Evolutionary conservation across 2,113 vertebrate species (phyloP), one percentile per base, ranked within the genome.

Genomic region (Potamarius usumacintae): DNA sequence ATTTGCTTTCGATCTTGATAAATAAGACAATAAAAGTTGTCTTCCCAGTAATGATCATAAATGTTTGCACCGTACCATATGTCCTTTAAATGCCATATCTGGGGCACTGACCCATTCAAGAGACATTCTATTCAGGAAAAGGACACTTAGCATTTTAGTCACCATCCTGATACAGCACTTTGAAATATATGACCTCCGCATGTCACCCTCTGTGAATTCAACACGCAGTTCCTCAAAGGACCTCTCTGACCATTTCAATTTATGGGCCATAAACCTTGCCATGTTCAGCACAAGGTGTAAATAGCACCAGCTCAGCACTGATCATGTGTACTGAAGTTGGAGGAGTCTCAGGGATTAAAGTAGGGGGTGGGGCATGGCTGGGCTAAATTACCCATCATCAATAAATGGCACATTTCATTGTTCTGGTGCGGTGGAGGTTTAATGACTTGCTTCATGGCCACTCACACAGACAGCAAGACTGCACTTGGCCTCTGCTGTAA

Each of bases 381-480:
- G 72, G 58, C 20, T 52, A 90, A 90, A 94, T 92, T 85, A 89
- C 90, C 89, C 90, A 82, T 91, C 85, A 72, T 91, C 92, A 90
- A 92, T 92, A 85, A 88, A 91, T 84, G 85, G 91, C 90, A 93
- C 90, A 91, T 93, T 92, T 93, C 87, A 87, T 89, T 91, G 91
- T 91, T 83, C 90, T 89, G 90, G 91, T 89, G 89, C 9, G 20
- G 57, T 90, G 84, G 62, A 85, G 83, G 87, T 92, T 93, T 94
- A 94, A 94, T 92, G 93, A 93, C 90, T 92, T 93, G 93, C 93
- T 93, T 76, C 88, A 90, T 86, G 92, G 92, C 91, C 93, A 93
- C 88, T 88, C 42, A 65, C 30, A 22, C 60, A 58, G 92, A 93
- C 92, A 89, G 88, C 58, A 50, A 86, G 93, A 93, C 92, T 91